Evolutionary conservation across 2,113 vertebrate genomes (phyloP).

Genomic region (Spea multiplicata): DNA sequence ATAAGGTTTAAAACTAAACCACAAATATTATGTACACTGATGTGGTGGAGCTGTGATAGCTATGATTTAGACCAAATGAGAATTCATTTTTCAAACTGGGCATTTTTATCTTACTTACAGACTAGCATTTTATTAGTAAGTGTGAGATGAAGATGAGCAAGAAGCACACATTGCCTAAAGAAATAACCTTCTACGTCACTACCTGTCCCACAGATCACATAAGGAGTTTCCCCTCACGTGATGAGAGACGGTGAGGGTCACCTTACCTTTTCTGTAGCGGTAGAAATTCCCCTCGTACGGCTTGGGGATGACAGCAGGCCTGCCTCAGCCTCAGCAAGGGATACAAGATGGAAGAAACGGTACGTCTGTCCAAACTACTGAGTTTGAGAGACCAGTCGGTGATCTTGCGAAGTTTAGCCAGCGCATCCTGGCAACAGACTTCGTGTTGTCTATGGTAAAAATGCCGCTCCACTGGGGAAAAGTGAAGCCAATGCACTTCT

Average conservation of each 20-base stretch:
- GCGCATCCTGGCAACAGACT: constrained; percentile 92
- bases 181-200: no score
- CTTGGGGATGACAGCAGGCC: constrained; percentile 98
- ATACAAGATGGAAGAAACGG: constrained; percentile 87
- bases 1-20: no score
- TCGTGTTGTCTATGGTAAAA: constrained; percentile 98
- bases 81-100: no score
- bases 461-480: constrained; percentile 95
- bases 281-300: constrained; percentile 93
- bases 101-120: no score
- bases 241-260: background rate
- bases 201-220: no score
- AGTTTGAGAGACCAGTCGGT: constrained; percentile 93
- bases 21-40: no score
- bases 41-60: no score
- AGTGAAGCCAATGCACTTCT: constrained; percentile 91
- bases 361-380: constrained; percentile 90
- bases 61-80: no score
- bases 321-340: constrained; percentile 90
- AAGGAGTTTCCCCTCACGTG: no score
- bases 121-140: no score
- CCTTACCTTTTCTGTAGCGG: constrained; percentile 94
- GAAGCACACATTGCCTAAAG: no score
- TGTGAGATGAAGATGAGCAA: no score
- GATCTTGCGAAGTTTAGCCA: constrained; percentile 92